A percentile compares a stretch with the other conserved stretches of the same genome.
phyloP scores from a whole-genome alignment of 2,113 vertebrate genomes.

The Microtus oregoni region DNA sequence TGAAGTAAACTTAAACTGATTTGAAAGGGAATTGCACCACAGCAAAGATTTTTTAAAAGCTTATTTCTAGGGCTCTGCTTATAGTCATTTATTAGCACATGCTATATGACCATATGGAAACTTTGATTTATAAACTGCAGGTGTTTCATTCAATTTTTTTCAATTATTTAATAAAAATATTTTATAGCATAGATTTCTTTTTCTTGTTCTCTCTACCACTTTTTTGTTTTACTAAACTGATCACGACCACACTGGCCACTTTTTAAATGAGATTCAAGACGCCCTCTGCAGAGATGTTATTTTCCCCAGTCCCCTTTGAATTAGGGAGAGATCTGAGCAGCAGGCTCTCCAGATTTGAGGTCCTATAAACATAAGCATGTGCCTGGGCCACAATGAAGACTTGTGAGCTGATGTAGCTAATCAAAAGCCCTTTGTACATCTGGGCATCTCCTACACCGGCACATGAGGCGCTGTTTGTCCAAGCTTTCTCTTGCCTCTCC shows the following conservation, averaged over 20 bases:
- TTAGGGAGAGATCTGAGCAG: neutral
- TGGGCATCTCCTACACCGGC: neutral
- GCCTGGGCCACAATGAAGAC: neutral
- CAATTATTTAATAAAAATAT: conserved; percentile 77
- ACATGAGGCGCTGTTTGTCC: neutral
- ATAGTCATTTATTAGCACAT: conserved; percentile 73
- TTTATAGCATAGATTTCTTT: conserved; percentile 47
- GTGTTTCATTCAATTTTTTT: conserved; percentile 74
- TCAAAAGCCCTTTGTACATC: neutral
- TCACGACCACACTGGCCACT: conserved; percentile 22
- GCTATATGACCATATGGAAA: conserved; percentile 64
- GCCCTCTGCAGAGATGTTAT: neutral
- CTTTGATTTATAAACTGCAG: conserved; percentile 78
- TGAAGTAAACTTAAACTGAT: conserved; percentile 54
- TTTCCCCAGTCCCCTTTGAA: neutral
- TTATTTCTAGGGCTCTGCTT: conserved; percentile 45
- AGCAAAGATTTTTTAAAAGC: conserved; percentile 49
- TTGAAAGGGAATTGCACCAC: conserved; percentile 3
- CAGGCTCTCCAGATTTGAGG: neutral
- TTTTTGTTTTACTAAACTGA: conserved; percentile 25
- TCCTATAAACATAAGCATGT: neutral
- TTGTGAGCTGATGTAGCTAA: neutral
- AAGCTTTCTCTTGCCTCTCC: fast-evolving
- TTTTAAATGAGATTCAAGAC: conserved; percentile 40
- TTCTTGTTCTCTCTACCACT: conserved; percentile 12